Evolutionary conservation across 2,797 vertebrate species (phyloP).

Genomic region (Sebastes reedi): DNA sequence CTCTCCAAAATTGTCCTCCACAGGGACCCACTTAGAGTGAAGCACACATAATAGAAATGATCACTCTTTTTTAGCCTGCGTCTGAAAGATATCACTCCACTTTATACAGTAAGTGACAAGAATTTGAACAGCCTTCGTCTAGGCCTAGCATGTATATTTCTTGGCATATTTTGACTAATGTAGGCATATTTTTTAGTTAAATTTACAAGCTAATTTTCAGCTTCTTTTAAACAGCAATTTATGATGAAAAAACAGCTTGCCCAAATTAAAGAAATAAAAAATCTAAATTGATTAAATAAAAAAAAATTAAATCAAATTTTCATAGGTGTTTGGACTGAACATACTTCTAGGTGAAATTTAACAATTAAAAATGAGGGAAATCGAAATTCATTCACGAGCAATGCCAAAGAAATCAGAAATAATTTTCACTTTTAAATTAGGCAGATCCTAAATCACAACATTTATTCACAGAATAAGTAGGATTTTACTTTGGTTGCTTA

Average conservation of each 20-base stretch:
- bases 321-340: background rate
- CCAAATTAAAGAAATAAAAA: background rate
- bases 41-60: constrained; percentile 79
- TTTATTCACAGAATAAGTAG: background rate
- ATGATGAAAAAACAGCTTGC: background rate
- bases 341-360: background rate
- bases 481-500: background rate
- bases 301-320: background rate
- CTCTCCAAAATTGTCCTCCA: constrained; percentile 79
- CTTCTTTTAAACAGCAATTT: background rate
- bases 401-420: background rate
- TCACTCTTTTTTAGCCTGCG: constrained; percentile 71
- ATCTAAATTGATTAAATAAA: background rate
- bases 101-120: constrained; percentile 54
- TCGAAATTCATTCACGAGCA: background rate
- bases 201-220: background rate
- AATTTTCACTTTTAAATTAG: background rate
- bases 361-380: background rate
- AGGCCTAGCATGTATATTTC: constrained; percentile 3
- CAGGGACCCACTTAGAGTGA: constrained; percentile 78
- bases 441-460: background rate
- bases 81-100: constrained; percentile 64
- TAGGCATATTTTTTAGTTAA: background rate
- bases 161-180: background rate
- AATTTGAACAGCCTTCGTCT: constrained; percentile 44